phyloP scores from a whole-genome alignment of 2,888 invertebrate genomes.

The Quadroppia sp. region DNA sequence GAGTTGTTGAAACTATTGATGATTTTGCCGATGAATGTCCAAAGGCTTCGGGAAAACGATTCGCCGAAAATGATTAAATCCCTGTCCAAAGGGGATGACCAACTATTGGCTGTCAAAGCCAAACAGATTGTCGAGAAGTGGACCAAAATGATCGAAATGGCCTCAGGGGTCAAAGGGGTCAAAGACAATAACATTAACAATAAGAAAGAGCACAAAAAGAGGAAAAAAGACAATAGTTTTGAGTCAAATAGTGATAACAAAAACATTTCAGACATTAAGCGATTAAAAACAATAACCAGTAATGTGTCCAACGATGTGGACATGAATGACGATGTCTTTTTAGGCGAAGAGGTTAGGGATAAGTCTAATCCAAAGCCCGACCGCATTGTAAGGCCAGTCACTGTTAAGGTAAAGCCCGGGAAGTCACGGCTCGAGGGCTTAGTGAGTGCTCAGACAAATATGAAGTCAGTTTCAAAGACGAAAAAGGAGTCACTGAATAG shows the following conservation, averaged over 20 bases:
- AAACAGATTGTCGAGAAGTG: conserved; percentile 41
- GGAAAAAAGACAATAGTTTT: conserved; percentile 16
- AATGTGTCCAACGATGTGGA: conserved; percentile 6
- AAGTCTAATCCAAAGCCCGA: not conserved
- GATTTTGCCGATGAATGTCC: conserved; percentile 82
- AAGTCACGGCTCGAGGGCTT: conserved; percentile 36
- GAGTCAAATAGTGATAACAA: conserved; percentile 6
- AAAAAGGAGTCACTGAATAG: not conserved
- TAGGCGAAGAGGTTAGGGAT: too few relatives aligned
- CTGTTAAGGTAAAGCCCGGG: conserved; percentile 37
- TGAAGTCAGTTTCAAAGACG: not conserved
- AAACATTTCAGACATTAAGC: not conserved
- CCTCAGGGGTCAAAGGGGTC: not conserved
- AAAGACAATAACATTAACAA: too few relatives aligned
- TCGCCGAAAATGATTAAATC: conserved; percentile 87
- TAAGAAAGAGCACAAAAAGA: conserved; percentile 2
- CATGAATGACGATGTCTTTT: too few relatives aligned
- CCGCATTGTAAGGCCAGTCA: conserved; percentile 1
- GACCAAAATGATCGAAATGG: conserved; percentile 31
- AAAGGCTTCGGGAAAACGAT: conserved; percentile 81
- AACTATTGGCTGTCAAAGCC: conserved; percentile 53
- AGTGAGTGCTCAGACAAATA: not conserved
- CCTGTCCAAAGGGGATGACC: conserved; percentile 62
- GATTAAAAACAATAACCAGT: not conserved
- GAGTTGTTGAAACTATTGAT: conserved; percentile 79